Percentiles rank a stretch among this genome's conserved stretches.
Evolutionary conservation across 1,140 invertebrate genomes (phyloP).

Genomic region (Caenorhabditis tropicalis): DNA sequence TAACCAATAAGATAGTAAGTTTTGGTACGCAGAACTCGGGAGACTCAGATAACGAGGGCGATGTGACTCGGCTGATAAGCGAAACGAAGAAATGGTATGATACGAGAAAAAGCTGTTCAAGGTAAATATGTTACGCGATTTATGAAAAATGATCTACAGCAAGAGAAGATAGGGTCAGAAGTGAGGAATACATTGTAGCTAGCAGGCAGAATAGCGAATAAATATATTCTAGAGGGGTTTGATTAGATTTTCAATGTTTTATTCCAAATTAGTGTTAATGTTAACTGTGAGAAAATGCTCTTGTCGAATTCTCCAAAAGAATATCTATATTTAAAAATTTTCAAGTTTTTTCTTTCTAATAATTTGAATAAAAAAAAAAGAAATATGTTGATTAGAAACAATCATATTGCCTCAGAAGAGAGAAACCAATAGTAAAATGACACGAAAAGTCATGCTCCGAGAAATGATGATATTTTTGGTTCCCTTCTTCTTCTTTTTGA

Average conservation of each 20-base stretch:
- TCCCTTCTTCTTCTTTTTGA: not conserved
- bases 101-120: conserved; percentile 11
- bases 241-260: no score
- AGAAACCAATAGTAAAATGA: not conserved
- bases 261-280: no score
- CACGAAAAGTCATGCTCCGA: conserved; percentile 15
- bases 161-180: not conserved
- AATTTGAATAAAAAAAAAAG: no score
- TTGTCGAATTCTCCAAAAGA: no score
- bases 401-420: not conserved
- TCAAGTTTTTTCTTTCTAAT: no score
- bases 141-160: not conserved
- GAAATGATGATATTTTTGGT: conserved; percentile 22
- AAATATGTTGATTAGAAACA: no score
- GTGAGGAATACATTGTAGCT: not conserved
- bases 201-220: not conserved
- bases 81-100: conserved; percentile 1
- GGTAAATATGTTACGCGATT: conserved; percentile 37
- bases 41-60: not conserved
- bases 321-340: no score
- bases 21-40: not conserved
- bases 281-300: no score
- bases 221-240: not conserved
- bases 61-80: conserved; percentile 19
- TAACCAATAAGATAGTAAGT: not conserved